Conservation (phyloP, 92 coral and sea anemone genomes). For the Blastomussa wellsi region DNA sequence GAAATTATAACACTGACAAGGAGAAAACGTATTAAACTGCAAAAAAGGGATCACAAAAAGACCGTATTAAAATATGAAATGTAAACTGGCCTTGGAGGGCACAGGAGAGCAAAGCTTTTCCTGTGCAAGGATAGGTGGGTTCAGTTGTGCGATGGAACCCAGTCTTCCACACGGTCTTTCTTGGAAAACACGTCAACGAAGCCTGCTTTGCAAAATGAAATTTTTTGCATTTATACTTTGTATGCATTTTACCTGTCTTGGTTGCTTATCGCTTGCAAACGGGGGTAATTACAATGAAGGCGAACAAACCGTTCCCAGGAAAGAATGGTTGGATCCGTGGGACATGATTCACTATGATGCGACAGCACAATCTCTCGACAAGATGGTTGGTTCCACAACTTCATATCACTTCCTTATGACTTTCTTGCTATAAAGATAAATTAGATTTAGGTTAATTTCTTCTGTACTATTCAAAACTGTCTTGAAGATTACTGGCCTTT, state of each 20-base stretch:
- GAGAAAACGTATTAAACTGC: not conserved
- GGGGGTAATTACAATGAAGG: slow-evolving; percentile 13
- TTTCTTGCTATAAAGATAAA: too few species aligned
- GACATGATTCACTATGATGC: slow-evolving; percentile 67
- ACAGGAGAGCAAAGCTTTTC: not conserved
- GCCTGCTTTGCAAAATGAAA: not conserved
- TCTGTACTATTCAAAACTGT: too few species aligned
- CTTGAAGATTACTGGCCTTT: too few species aligned
- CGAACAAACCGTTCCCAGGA: slow-evolving; percentile 5
- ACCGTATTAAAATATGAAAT: too few species aligned
- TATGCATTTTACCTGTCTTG: not conserved
- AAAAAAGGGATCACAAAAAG: not conserved
- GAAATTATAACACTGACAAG: not conserved
- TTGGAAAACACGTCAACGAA: not conserved
- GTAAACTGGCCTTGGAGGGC: not conserved
- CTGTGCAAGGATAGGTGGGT: slow-evolving; percentile 1
- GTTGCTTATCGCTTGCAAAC: not conserved
- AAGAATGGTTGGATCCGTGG: slow-evolving; percentile 83
- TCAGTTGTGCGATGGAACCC: not conserved
- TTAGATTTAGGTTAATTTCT: too few species aligned
- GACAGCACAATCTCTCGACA: not conserved
- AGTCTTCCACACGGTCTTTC: not conserved
- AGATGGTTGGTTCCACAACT: not conserved
- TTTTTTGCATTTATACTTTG: slow-evolving; percentile 5
- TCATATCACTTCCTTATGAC: not conserved